Evolutionary conservation across 2,888 invertebrate species (phyloP).

Genomic region (Tachina lurida): DNA sequence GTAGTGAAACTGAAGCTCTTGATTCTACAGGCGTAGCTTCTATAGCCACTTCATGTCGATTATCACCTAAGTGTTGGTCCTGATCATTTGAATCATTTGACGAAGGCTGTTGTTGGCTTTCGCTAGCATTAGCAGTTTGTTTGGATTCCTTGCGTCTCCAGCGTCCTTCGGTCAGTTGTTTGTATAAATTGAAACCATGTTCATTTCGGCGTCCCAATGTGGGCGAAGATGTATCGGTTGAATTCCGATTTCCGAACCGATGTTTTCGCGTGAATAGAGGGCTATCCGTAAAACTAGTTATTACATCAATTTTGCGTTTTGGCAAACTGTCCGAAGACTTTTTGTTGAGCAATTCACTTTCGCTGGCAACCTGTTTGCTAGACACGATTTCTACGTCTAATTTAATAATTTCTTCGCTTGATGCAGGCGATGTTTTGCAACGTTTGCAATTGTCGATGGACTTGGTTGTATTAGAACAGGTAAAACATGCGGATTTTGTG

Average conservation of each 20-base stretch:
- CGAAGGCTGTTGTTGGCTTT: conserved; percentile 52
- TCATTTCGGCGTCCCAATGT: conserved; percentile 80
- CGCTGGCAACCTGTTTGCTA: conserved; percentile 45
- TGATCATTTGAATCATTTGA: conserved; percentile 44
- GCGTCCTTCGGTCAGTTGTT: conserved; percentile 82
- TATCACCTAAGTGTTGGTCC: conserved; percentile 57
- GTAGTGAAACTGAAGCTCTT: conserved; percentile 82
- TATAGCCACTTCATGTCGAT: conserved; percentile 74
- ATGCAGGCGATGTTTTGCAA: conserved; percentile 74
- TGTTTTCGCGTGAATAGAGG: conserved; percentile 83
- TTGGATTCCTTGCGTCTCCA: conserved; percentile 81
- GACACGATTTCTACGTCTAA: conserved; percentile 36
- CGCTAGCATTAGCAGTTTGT: conserved; percentile 49
- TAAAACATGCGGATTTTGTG: conserved; percentile 77
- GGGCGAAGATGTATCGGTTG: conserved; percentile 79
- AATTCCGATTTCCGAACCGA: conserved; percentile 80
- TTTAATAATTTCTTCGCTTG: conserved; percentile 66
- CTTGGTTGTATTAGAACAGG: conserved; percentile 78
- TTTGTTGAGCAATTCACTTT: conserved; percentile 49
- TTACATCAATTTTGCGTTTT: conserved; percentile 82
- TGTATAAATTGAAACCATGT: conserved; percentile 81
- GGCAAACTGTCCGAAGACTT: conserved; percentile 67
- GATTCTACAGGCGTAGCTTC: conserved; percentile 82
- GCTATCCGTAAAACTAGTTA: conserved; percentile 83
- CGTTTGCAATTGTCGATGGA: conserved; percentile 78